Percentiles rank a stretch among this genome's conserved stretches.
These are phyloP conservation scores for Scophthalmus maximus DNA, from an alignment of 2,113 vertebrate species.

Conservation along the genomic window DNA sequence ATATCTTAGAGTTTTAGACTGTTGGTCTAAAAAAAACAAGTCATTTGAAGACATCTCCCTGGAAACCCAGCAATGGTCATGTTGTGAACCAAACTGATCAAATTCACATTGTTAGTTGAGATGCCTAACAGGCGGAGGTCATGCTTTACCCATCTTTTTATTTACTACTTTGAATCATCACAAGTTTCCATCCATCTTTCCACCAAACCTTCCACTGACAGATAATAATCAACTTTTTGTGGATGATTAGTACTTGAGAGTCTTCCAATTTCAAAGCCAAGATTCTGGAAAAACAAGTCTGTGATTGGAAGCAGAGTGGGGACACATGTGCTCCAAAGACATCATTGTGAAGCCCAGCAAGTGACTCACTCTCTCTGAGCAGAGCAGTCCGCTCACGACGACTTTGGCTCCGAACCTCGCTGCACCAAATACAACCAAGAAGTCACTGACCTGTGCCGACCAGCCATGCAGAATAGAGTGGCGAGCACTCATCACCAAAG, in stretches of 20 bases:
- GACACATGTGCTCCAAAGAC: slow-evolving; percentile 45
- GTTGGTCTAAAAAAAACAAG: no score
- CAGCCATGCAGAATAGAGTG: slow-evolving; percentile 54
- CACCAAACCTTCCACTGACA: background rate
- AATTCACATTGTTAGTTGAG: no score
- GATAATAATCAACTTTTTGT: slow-evolving; percentile 2
- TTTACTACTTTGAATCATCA: background rate
- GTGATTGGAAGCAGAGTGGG: slow-evolving; percentile 20
- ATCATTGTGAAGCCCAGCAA: slow-evolving; percentile 23
- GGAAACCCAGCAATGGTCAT: no score
- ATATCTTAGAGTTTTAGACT: no score
- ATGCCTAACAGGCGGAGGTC: no score
- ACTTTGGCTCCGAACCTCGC: slow-evolving; percentile 43
- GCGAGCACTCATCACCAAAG: slow-evolving; percentile 63
- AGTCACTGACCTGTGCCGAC: slow-evolving; percentile 65
- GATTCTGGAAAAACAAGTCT: background rate
- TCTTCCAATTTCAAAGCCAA: slow-evolving; percentile 17
- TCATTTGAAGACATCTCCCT: no score
- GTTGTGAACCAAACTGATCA: no score
- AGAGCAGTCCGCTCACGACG: slow-evolving; percentile 36
- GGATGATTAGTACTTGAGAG: background rate
- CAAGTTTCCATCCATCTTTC: background rate
- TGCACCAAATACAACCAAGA: slow-evolving; percentile 55
- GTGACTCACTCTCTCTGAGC: slow-evolving; percentile 40
- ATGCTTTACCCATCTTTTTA: no score